Percentiles rank a stretch among this genome's conserved stretches.
phyloP scores from a whole-genome alignment of 2,888 invertebrate genomes.

The Synanthedon tipuliformis region DNA sequence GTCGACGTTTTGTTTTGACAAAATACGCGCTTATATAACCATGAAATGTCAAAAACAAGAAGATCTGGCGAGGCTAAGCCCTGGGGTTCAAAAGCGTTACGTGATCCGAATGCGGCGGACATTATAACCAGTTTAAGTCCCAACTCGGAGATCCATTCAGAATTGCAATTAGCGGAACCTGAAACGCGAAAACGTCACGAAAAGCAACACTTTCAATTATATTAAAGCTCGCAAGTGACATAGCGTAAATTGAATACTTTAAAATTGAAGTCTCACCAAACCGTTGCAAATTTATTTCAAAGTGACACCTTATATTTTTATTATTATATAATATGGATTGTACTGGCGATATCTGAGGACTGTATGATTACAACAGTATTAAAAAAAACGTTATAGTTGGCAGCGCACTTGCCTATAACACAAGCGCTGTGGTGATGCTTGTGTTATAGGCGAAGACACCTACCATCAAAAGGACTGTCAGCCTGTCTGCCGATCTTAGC shows the following conservation, averaged over 20 bases:
- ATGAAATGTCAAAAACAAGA: slow-evolving; percentile 52
- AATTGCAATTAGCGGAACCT: slow-evolving; percentile 47
- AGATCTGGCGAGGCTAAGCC: slow-evolving; percentile 41
- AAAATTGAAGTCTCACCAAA: neutral
- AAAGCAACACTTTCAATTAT: slow-evolving; percentile 30
- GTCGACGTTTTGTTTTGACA: neutral
- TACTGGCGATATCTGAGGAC: too few relatives aligned
- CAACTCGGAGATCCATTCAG: slow-evolving; percentile 42
- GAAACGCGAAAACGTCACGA: slow-evolving; percentile 30
- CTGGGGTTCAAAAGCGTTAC: slow-evolving; percentile 37
- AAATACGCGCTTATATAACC: slow-evolving; percentile 23
- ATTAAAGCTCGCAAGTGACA: slow-evolving; percentile 7
- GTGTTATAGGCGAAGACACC: too few relatives aligned
- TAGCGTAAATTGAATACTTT: slow-evolving; percentile 3
- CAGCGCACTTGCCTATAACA: too few relatives aligned
- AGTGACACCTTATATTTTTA: too few relatives aligned
- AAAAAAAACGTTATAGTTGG: too few relatives aligned
- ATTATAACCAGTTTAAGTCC: slow-evolving; percentile 46
- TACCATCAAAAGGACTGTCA: too few relatives aligned
- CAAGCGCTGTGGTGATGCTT: too few relatives aligned
- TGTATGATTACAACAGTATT: too few relatives aligned
- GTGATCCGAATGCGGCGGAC: slow-evolving; percentile 43
- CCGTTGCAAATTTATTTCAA: too few relatives aligned
- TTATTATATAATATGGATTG: too few relatives aligned
- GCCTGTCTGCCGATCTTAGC: too few relatives aligned